These are phyloP conservation scores for Lepidocyrtoides sp. DNA, from an alignment of 2,888 invertebrate species.

Conservation along the genomic window DNA sequence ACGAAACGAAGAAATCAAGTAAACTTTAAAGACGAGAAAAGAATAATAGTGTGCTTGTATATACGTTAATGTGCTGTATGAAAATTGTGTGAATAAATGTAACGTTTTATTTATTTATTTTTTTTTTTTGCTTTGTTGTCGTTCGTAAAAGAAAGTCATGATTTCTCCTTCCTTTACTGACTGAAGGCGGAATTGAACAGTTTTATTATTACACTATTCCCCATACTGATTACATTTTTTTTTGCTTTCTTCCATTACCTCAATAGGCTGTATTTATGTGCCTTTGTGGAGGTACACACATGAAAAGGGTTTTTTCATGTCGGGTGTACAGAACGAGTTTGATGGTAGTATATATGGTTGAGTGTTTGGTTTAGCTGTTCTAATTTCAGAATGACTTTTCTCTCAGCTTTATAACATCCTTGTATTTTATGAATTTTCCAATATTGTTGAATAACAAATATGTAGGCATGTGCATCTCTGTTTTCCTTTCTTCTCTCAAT, in stretches of 20 bases:
- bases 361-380: background rate
- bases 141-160: background rate
- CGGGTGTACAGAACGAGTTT: background rate
- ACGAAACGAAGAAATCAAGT: too few species aligned
- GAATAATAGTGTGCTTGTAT: background rate
- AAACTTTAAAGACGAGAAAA: too few species aligned
- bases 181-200: too few species aligned
- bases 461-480: conserved; percentile 46
- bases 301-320: too few species aligned
- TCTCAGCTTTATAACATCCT: background rate
- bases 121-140: background rate
- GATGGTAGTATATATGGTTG: background rate
- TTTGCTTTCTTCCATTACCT: background rate
- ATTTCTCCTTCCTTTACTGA: too few species aligned
- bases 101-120: background rate
- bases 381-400: conserved; percentile 59
- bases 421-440: conserved; percentile 60
- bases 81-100: background rate
- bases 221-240: conserved; percentile 60
- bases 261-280: background rate
- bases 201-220: too few species aligned
- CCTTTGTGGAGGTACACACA: too few species aligned
- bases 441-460: conserved; percentile 64
- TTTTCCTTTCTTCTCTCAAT: conserved; percentile 24
- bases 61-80: background rate